Percentiles rank a stretch among this genome's conserved stretches.
These are phyloP conservation scores for Eristalinus aeneus DNA, from an alignment of 2,888 invertebrate genomes.

Conservation along the genomic window DNA sequence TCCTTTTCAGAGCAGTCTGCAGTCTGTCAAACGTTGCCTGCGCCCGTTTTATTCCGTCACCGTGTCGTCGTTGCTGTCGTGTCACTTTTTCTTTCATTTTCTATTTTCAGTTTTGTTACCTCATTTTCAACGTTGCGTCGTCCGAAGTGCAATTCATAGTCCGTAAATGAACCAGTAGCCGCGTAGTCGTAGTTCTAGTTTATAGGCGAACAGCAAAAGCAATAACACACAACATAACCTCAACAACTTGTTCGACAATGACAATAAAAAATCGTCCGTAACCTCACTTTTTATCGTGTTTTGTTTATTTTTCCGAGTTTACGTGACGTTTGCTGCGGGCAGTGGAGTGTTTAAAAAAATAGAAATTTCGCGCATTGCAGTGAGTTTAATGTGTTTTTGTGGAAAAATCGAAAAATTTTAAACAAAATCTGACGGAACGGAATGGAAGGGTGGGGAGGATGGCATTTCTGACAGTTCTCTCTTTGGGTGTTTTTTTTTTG, in stretches of 20 bases:
- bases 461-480: slow-evolving; percentile 53
- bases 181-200: neutral
- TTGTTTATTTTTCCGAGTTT: neutral
- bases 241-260: slow-evolving; percentile 12
- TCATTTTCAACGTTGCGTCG: neutral
- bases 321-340: neutral
- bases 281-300: slow-evolving; percentile 2
- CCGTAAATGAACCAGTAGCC: neutral
- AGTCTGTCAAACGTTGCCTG: slow-evolving; percentile 32
- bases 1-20: slow-evolving; percentile 15
- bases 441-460: slow-evolving; percentile 27
- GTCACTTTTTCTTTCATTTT: slow-evolving; percentile 7
- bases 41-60: slow-evolving; percentile 27
- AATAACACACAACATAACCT: slow-evolving; percentile 44
- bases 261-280: slow-evolving; percentile 42
- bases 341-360: neutral
- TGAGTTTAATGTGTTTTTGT: slow-evolving; percentile 1
- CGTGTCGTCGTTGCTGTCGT: slow-evolving; percentile 21
- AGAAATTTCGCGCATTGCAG: neutral
- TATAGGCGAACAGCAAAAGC: slow-evolving; percentile 10
- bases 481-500: too few species aligned
- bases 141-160: slow-evolving; percentile 53
- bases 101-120: neutral
- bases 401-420: slow-evolving; percentile 59
- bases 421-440: slow-evolving; percentile 12